Conservation (phyloP, 1,140 invertebrate genomes). For the Bombus confusus region DNA sequence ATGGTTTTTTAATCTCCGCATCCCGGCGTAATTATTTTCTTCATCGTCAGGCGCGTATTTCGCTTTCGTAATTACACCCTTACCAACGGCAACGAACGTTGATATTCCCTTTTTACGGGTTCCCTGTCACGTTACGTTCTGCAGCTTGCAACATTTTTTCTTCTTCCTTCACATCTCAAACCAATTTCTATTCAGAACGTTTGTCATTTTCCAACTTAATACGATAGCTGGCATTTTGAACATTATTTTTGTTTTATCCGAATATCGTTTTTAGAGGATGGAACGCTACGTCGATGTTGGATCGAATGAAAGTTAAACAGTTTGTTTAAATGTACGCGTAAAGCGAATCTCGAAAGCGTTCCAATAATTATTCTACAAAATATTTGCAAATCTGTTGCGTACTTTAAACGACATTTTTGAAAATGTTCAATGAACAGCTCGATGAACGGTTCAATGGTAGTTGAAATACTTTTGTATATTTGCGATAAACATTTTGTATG, state of each 20-base stretch:
- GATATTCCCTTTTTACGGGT: neutral
- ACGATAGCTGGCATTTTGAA: no score
- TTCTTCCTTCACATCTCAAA: neutral
- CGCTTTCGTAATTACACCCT: conserved; percentile 23
- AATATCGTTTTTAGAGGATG: no score
- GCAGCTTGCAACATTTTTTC: neutral
- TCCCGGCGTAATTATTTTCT: conserved; percentile 47
- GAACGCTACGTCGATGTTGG: no score
- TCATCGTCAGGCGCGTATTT: conserved; percentile 20
- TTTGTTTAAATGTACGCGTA: no score
- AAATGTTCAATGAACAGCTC: no score
- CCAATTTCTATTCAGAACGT: neutral
- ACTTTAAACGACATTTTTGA: neutral
- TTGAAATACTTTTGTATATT: no score
- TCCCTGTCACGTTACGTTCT: neutral
- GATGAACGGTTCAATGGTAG: no score
- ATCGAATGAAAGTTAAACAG: no score
- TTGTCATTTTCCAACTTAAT: neutral
- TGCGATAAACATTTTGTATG: no score
- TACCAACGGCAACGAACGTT: neutral
- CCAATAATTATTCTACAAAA: no score
- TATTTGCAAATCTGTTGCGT: neutral
- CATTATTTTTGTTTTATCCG: no score
- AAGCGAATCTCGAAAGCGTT: no score
- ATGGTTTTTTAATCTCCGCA: conserved; percentile 48